Base-by-base conservation (phyloP, 2,888 invertebrate genomes). In the Conops quadrifasciatus region DNA sequence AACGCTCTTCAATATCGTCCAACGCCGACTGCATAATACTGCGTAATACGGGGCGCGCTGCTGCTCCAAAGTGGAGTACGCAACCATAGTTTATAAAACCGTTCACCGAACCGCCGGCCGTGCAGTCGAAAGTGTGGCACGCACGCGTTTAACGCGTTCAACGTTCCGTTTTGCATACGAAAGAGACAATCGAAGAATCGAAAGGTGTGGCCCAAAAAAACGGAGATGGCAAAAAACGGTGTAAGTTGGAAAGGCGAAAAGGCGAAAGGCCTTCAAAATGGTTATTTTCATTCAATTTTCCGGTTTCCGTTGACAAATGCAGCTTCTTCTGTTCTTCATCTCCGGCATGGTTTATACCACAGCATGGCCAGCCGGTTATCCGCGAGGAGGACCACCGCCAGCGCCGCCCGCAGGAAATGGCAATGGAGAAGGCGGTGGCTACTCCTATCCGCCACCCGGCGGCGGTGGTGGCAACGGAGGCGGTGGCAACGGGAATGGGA, bases 401-500 rank as follows among this genome's bases (percentile, higher is more conserved):
- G 76, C 78, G 0, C 71, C 76, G 19, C 72, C 72, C 7, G 59
- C 30, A 19, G 53, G 49, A 67, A 70, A 47, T 63, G 62, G 72
- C 58, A 36, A 72, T 72, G 5, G 62, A 30, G 2, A 65, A 68
- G 70, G 70, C 15, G 70, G 67, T n/a, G 66, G 72, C 15, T 56
- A 62, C 47, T 63, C 63, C n/a, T 63, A 53, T 66, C 66, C 66
- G 11, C 66, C 65, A 58, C 66, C 58, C 5, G 69, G 66, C 0
- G 78, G 76, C 7, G 74, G 72, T 24, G 73, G 73, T 0, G 68
- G 70, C 4, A 72, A 71, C 0, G 77, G 76, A 16, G 77, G 76
- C 15, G 77, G 78, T 70, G 75, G 75, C 0, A 72, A 62, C 1
- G 75, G 72, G n/a, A 72, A 69, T 28, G 58, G 58, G 4, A 36